phyloP scores from a whole-genome alignment of 2,888 invertebrate genomes.

The Cyrtodaria siliqua region DNA sequence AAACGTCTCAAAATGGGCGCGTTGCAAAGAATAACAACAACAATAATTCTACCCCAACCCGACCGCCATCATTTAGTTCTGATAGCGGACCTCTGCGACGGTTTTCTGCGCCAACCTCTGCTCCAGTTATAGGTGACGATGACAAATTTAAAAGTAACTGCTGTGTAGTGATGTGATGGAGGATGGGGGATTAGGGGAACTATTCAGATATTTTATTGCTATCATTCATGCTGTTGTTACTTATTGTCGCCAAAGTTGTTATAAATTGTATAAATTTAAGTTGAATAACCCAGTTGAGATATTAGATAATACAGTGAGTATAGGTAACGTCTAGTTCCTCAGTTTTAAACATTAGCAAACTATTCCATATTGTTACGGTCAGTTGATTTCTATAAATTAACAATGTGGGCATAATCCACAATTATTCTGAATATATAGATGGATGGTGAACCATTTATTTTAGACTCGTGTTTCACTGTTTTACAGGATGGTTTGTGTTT shows the following conservation, averaged over 20 bases:
- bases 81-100: constrained; percentile 69
- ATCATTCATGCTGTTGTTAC: not conserved
- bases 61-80: constrained; percentile 57
- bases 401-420: no score
- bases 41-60: constrained; percentile 43
- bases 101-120: constrained; percentile 73
- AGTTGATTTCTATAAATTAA: no score
- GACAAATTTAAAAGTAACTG: constrained; percentile 77
- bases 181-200: not conserved
- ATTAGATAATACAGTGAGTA: no score
- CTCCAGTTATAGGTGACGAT: constrained; percentile 76
- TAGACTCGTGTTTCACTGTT: no score
- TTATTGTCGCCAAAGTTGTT: constrained; percentile 6
- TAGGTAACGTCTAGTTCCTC: no score
- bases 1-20: constrained; percentile 65
- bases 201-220: constrained; percentile 1
- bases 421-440: no score
- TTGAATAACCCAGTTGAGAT: no score
- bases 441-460: no score
- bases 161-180: constrained; percentile 76
- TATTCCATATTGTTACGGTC: no score
- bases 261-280: not conserved
- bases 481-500: no score
- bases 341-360: no score
- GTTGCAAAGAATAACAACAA: constrained; percentile 69